Conservation (phyloP, 2,797 vertebrate species). For the Sebastes kiyomatsui region DNA sequence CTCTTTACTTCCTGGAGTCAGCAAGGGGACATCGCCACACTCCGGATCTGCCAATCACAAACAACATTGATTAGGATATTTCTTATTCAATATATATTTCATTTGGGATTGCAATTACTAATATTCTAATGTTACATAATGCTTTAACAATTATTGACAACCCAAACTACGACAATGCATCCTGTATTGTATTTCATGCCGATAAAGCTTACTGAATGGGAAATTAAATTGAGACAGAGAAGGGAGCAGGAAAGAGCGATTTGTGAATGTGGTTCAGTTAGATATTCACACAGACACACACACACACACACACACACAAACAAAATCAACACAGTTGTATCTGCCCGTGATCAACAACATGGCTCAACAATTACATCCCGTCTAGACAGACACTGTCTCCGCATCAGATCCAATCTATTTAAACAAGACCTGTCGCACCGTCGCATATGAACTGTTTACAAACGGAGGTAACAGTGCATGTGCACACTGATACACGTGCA, state of each 20-base stretch:
- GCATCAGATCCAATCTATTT: slow-evolving; percentile 43
- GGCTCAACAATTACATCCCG: slow-evolving; percentile 55
- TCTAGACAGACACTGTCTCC: slow-evolving; percentile 60
- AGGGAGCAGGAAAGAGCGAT: neutral
- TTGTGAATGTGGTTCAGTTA: slow-evolving; percentile 8
- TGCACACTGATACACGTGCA: neutral
- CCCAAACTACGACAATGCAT: neutral
- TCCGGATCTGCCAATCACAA: slow-evolving; percentile 89
- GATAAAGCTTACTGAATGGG: slow-evolving; percentile 2
- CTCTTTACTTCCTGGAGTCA: slow-evolving; percentile 98
- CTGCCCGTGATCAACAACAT: slow-evolving; percentile 55
- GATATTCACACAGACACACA: neutral
- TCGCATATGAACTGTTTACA: slow-evolving; percentile 15
- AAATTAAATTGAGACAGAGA: slow-evolving; percentile 15
- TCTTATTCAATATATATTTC: neutral
- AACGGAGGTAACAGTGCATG: neutral
- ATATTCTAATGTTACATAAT: neutral
- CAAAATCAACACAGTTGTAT: slow-evolving; percentile 36
- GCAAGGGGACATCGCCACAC: slow-evolving; percentile 94
- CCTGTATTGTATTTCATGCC: slow-evolving; percentile 19
- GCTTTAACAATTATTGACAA: slow-evolving; percentile 13
- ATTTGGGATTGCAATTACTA: neutral
- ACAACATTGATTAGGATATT: neutral
- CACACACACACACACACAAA: neutral
- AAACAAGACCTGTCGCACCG: slow-evolving; percentile 30